Conservation (phyloP, 2,113 vertebrate genomes). For the Quiscalus mexicanus region DNA sequence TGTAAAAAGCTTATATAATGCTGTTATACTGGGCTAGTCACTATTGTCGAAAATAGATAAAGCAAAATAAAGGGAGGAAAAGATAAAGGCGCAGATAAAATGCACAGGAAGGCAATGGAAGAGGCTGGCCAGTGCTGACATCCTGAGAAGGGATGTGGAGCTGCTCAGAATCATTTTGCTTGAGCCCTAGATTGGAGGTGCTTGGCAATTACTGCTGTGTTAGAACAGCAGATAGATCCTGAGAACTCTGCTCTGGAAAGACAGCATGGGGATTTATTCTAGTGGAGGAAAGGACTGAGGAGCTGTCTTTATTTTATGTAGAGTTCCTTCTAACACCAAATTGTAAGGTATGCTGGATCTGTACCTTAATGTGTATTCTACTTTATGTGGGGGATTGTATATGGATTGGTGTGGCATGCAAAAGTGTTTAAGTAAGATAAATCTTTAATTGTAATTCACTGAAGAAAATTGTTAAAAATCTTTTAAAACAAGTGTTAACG, state of each 20-base stretch:
- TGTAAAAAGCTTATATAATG: slow-evolving; percentile 49
- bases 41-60: neutral
- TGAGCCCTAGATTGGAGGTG: neutral
- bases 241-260: neutral
- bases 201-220: neutral
- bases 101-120: neutral
- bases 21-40: slow-evolving; percentile 40
- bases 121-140: neutral
- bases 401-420: neutral
- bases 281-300: neutral
- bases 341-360: neutral
- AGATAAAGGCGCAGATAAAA: neutral
- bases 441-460: neutral
- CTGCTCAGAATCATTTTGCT: neutral
- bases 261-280: neutral
- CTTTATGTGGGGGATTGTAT: neutral
- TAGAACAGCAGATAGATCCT: neutral
- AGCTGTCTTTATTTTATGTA: neutral
- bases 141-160: neutral
- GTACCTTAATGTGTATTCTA: neutral
- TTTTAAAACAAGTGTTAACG: neutral
- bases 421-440: neutral
- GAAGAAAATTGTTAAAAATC: neutral
- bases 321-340: neutral
- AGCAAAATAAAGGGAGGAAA: neutral